Percentiles rank a stretch among this genome's conserved stretches.
phyloP scores from a whole-genome alignment of 2,113 vertebrate genomes.

The Spea multiplicata region DNA sequence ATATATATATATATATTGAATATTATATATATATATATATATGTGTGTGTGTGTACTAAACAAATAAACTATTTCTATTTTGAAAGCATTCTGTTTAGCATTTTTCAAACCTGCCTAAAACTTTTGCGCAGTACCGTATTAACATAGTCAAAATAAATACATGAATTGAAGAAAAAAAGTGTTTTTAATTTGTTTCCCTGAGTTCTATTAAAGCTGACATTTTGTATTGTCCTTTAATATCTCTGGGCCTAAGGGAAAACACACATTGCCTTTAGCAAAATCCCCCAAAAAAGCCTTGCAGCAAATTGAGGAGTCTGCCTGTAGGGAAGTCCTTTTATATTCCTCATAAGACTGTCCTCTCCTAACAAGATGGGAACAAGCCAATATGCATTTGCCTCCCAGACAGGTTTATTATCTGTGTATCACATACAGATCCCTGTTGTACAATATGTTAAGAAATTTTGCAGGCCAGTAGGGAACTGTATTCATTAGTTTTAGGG shows the following conservation, averaged over 20 bases:
- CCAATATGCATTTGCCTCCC: conserved; percentile 50
- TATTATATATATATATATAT: too few species aligned
- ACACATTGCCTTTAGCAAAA: conserved; percentile 16
- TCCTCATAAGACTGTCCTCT: conserved; percentile 24
- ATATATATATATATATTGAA: too few species aligned
- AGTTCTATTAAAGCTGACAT: neutral
- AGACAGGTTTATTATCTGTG: conserved; percentile 56
- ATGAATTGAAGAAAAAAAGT: neutral
- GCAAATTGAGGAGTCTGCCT: conserved; percentile 10
- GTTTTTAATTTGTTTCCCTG: neutral
- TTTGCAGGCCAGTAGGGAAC: conserved; percentile 35
- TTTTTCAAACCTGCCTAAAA: too few species aligned
- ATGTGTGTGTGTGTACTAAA: too few species aligned
- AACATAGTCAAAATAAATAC: too few species aligned
- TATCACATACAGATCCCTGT: conserved; percentile 49
- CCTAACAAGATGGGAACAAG: conserved; percentile 40
- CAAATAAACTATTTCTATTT: too few species aligned
- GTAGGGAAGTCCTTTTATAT: conserved; percentile 5
- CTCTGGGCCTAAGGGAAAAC: neutral
- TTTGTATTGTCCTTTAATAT: neutral
- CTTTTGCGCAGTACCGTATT: too few species aligned
- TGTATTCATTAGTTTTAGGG: conserved; percentile 40
- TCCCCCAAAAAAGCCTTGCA: neutral
- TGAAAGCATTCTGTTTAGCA: too few species aligned
- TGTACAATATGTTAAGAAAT: conserved; percentile 44